Percentiles rank a stretch among this genome's conserved stretches.
Conservation (phyloP, 64 coral and sea anemone genomes). For the Trachythela sp. region DNA sequence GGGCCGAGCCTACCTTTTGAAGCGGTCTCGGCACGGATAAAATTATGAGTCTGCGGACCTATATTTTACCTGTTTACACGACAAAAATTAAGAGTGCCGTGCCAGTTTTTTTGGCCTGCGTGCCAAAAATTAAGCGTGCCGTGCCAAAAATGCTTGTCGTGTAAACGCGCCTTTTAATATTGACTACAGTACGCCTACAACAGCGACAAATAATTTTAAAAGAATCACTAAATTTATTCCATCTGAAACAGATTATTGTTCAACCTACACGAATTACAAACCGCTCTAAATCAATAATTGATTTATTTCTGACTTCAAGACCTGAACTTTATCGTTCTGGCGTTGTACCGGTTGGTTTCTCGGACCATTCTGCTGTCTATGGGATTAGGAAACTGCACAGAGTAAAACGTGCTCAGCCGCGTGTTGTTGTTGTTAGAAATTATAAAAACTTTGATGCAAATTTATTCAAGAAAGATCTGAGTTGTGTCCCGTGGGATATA, state of each 20-base stretch:
- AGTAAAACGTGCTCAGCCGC: slow-evolving; percentile 35
- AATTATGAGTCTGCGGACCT: too few relatives aligned
- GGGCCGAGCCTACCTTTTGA: too few relatives aligned
- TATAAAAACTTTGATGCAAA: slow-evolving; percentile 52
- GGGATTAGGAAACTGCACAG: slow-evolving; percentile 53
- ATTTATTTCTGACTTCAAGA: slow-evolving; percentile 55
- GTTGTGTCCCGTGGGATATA: slow-evolving; percentile 55
- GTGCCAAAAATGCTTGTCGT: too few relatives aligned
- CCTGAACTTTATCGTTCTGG: slow-evolving; percentile 39
- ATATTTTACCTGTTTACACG: too few relatives aligned
- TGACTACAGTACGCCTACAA: slow-evolving; percentile 25
- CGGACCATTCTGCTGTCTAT: too few relatives aligned
- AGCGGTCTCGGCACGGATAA: too few relatives aligned
- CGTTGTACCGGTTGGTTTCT: slow-evolving; percentile 46
- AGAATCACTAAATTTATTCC: neutral
- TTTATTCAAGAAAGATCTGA: slow-evolving; percentile 31
- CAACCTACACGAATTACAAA: slow-evolving; percentile 46
- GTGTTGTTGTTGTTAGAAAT: slow-evolving; percentile 36
- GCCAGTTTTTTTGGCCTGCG: too few relatives aligned
- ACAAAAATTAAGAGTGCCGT: too few relatives aligned
- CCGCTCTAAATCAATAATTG: slow-evolving; percentile 54
- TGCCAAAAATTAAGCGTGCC: too few relatives aligned
- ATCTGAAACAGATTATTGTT: slow-evolving; percentile 27
- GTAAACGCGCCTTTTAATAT: slow-evolving; percentile 53
- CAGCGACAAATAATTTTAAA: slow-evolving; percentile 44